These are phyloP conservation scores for Corythornis leucogaster DNA, from an alignment of 2,797 vertebrate species.

Conservation along the genomic window DNA sequence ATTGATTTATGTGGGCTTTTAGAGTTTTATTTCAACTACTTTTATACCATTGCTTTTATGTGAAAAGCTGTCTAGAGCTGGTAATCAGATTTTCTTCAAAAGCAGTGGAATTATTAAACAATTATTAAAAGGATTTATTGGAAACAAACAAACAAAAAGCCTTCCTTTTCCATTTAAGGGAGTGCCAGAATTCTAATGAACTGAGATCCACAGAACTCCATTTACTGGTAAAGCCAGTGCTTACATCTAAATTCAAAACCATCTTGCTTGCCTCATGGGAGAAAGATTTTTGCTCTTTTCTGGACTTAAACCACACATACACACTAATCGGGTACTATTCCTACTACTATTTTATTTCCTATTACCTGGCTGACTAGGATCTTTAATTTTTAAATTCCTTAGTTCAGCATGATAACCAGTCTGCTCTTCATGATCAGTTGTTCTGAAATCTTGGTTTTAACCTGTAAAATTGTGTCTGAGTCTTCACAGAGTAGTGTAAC, in stretches of 20 bases:
- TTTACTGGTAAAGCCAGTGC: not conserved
- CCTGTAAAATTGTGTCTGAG: not conserved
- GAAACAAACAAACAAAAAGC: not conserved
- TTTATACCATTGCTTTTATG: not conserved
- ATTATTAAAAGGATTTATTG: not conserved
- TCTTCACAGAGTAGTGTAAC: not conserved
- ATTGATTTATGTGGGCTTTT: not conserved
- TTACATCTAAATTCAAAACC: not conserved
- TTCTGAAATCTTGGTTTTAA: not conserved
- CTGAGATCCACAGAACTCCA: not conserved
- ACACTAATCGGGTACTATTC: not conserved
- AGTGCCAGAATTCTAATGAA: not conserved
- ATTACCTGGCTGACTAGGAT: not conserved
- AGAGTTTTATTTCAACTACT: not conserved
- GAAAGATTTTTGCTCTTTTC: not conserved
- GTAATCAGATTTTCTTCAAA: not conserved
- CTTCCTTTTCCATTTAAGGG: not conserved
- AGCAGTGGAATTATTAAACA: not conserved
- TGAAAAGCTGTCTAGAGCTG: not conserved
- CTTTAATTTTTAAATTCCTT: not conserved
- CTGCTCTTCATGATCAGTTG: not conserved
- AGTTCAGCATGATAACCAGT: not conserved
- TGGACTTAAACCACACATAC: not conserved
- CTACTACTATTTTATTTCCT: not conserved
- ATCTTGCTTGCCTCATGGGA: not conserved